Base-by-base conservation (phyloP, 2,888 invertebrate species). In the Chymomyza procnemis region DNA sequence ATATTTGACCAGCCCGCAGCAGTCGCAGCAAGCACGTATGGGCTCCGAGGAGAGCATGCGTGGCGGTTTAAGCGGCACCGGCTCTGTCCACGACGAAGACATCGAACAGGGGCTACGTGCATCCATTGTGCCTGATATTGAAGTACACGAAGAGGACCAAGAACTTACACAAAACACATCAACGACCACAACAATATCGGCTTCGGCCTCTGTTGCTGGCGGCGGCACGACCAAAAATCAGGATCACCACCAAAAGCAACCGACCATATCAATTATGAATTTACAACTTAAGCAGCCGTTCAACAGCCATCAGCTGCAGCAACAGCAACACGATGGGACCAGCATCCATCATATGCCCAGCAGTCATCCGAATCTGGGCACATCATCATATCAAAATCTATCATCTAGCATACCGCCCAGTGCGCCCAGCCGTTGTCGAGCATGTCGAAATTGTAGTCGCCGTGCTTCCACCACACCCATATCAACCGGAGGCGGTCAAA, bases 391-490 rank as follows among this genome's bases (percentile, higher is more conserved):
- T 90, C 90, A 90, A 65, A 95, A 92, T 90, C 94, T 92, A 92
- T 94, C 89, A 93, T 94, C 79, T 69, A 79, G 84, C 79, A 85
- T 88, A 79, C 84, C 90, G 69, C 85, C 88, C 21, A 87, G 86
- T 69, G 88, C 78, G 34, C 94, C 94, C 71, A 94, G 94, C 88
- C 91, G 93, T 69, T 92, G 92, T 75, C 90, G 92, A 69, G 94
- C 94, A 89, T 90, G 90, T 90, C 93, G 95, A 82, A 93, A 94
- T 74, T 95, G 95, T 91, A 96, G 96, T 87, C 93, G 96, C 72
- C 93, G 96, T 76, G 95, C 96, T 74, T 96, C 96, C n/a, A 94
- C 95, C 66, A 95, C 95, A 73, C 95, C 96, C 55, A 93, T 94
- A 67, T 95, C 95, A 60, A 88, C 75, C 62, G 26, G 6, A 26